Base-by-base conservation (phyloP, 2,797 vertebrate genomes). In the Chaunax sp. region DNA sequence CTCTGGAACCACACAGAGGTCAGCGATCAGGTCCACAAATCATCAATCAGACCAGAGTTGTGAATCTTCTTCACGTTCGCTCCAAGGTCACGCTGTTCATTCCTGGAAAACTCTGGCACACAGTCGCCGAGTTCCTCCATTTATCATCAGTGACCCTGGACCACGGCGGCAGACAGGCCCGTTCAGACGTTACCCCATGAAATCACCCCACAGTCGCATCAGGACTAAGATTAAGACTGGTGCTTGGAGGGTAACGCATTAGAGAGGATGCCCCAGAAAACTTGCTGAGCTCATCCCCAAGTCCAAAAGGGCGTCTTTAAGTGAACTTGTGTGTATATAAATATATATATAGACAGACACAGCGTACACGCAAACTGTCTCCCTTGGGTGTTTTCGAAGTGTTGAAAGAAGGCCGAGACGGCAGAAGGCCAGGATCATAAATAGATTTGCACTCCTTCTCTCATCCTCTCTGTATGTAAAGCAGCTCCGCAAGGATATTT, bases 231-330 rank as follows among this genome's bases (percentile, higher is more conserved):
- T 49, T n/a, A 47, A 64, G 54, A 52, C 11, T 71, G 59, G 46
- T 52, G 57, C 53, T 28, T 44, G 20, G 46, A 71, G 69, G 67
- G 52, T 68, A 20, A 38, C 58, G 47, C 69, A 67, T 75, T 11
- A 3, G 68, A 23, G 51, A 71, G 45, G 66, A 56, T 78, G 80
- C 43, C 83, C 86, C 67, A 87, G 81, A 89, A 87, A 87, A 80
- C 67, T 56, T 50, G 40, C 70, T 51, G 64, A 79, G 78, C 74
- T 73, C 63, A 64, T 80, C 52, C 58, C 3, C n/a, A n/a, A 64
- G 47, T 64, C 43, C 38, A 40, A 79, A 83, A 65, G 72, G 56
- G 61, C 28, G 46, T 66, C 40, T 56, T 82, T 75, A 81, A 75
- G 53, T 80, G 55, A 62, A 68, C 64, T 67, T 49, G 41, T 46